Evolutionary conservation across 1,140 invertebrate species (phyloP), one percentile per base, ranked within the genome.

Genomic region (Lerema accius): DNA sequence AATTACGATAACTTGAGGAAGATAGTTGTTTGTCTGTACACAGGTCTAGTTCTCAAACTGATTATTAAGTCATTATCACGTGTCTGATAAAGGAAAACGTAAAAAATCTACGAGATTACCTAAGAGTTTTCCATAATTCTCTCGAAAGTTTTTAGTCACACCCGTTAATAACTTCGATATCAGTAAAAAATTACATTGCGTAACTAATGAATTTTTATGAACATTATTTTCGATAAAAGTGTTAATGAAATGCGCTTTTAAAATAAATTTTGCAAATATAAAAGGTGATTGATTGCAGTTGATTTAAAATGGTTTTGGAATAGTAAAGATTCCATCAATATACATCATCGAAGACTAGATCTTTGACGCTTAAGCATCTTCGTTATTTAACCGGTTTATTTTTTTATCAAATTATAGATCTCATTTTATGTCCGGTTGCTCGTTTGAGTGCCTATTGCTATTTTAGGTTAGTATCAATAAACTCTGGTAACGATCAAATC

Each of bases 331-430:
- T 11, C 35, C 35, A 11, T 37, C 35, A 37, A 37, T 23, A 32
- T 32, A 32, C 28, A 32, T 32, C 28, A 1, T 1, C 4, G 7
- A 28, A 42, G 23, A 56, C 23, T 28, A 28, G 37, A 40, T 40
- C 14, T 39, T 56, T 43, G 51, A 56, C 19, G 23, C 23, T 56
- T 48, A 14, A 45, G 23, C 15, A 32, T 32, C 53, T 28, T 42
- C 17, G 37, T 42, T 56, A 45, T 35, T 45, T 28, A 58, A 58
- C 53, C 53, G 53, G 53, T 58, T 58, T 35, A 15, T 23, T 35
- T 58, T 58, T 58, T 58, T 58, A 58, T 58, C 42, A 35, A 42
- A 32, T 6, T 35, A 56, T 45, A 9, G 0, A 45, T 35, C 42
- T 46, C 3, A 32, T 45, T 15, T 55, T 45, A 45, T 35, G 26